Evolutionary conservation across 2,113 vertebrate genomes (phyloP).

Genomic region (Leucoraja erinaceus): DNA sequence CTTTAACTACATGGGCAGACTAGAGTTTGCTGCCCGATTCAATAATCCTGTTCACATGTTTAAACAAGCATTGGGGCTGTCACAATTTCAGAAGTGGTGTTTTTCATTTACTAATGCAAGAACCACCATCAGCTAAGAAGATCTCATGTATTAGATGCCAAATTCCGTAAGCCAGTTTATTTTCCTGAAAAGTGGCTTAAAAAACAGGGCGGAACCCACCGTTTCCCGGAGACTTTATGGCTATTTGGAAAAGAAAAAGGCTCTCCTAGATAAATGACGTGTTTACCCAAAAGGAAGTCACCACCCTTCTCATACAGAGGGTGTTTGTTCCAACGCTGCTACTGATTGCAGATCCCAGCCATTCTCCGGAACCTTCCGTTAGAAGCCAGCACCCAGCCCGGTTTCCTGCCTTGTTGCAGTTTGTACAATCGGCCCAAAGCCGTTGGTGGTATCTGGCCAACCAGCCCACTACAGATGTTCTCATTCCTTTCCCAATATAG

Average conservation of each 20-base stretch:
- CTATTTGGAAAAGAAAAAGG: conserved; percentile 81
- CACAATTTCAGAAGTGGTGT: conserved; percentile 4
- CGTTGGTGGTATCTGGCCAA: too few species aligned
- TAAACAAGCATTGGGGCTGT: conserved; percentile 47
- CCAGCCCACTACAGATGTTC: background rate
- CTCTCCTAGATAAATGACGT: conserved; percentile 86
- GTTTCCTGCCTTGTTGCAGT: conserved; percentile 46
- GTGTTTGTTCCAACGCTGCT: conserved; percentile 61
- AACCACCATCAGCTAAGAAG: background rate
- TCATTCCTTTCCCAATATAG: background rate
- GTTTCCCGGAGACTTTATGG: conserved; percentile 67
- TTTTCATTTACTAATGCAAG: background rate
- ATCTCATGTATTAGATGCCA: background rate
- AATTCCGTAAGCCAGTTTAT: background rate
- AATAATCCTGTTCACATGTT: conserved; percentile 52
- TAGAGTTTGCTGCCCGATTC: conserved; percentile 54
- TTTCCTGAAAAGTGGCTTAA: conserved; percentile 45
- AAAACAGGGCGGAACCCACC: conserved; percentile 49
- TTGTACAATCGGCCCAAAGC: background rate
- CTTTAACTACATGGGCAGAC: conserved; percentile 51
- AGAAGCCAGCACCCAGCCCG: conserved; percentile 44
- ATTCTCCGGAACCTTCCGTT: conserved; percentile 51
- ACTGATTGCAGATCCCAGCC: conserved; percentile 58
- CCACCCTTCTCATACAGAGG: conserved; percentile 81
- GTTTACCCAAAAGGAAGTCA: conserved; percentile 89